Base-by-base conservation (phyloP, 2,113 vertebrate genomes). In the Coreoperca whiteheadi region DNA sequence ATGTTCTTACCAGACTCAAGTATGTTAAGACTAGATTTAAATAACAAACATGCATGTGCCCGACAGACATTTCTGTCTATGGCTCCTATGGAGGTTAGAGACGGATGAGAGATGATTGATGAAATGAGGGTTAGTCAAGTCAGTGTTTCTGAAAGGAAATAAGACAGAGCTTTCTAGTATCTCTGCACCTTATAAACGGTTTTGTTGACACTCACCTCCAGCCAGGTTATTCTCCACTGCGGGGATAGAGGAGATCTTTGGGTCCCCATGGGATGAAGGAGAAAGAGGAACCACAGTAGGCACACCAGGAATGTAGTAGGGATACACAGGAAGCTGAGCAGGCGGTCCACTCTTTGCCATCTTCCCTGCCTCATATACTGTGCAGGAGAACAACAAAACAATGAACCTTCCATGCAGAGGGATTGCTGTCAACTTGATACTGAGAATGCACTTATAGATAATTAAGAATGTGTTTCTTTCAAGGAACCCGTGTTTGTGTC, bases 301-400 rank as follows among this genome's bases (percentile, higher is more conserved):
- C 69, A 97, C 96, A 28, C 95, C 96, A 70, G 97, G 97, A 72
- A 99, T 96, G 94, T 98, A 98, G 92, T 97, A 99, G 3, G 98
- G 97, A 78, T 97, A 97, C 92, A 97, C 93, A 48, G 96, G 94
- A 48, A 97, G 92, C 63, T 93, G 94, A 80, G 97, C 86, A 79
- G 95, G 95, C 30, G 95, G 96, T 25, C 94, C 93, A 64, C 93
- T 94, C 93, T 98, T 99, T 9, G 96, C 97, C 79, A 96, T 96
- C 91, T 98, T 99, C 74, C 98, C 98, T 39, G 98, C 98, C 92
- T 98, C 96, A 60, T 99, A 99, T 77, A 99, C 98, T 99, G 93
- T 51, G 92, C 73, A 84, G 61, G 16, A 39, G 10, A 57, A 81
- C 4, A 70, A 39, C 4, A 15, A 8, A 2, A 65, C 6, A 57